Conservation (phyloP, 2,113 vertebrate genomes). For the Mesocricetus auratus region DNA sequence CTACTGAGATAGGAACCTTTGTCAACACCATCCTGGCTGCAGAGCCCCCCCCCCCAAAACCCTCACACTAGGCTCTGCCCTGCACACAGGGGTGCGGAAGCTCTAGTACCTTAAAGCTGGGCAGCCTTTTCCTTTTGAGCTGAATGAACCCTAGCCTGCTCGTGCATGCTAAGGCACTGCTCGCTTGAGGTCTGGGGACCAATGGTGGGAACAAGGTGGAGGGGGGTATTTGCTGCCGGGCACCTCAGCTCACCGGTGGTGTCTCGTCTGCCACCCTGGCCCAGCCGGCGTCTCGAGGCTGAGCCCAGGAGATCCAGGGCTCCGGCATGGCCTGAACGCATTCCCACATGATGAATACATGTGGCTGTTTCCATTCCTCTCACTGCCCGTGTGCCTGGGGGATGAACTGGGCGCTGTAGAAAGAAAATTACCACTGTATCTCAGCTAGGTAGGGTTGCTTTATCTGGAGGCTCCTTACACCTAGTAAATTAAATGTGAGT, state of each 20-base stretch:
- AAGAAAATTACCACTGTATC: background rate
- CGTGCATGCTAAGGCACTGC: background rate
- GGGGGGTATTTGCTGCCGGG: background rate
- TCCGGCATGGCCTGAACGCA: background rate
- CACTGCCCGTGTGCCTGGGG: background rate
- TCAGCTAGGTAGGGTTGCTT: background rate
- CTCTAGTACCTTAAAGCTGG: background rate
- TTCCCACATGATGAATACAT: background rate
- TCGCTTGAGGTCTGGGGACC: background rate
- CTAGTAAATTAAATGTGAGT: constrained; percentile 24
- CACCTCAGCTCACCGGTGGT: background rate
- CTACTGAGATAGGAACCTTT: background rate
- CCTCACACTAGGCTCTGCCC: background rate
- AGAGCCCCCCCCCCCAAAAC: background rate
- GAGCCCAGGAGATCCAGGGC: background rate
- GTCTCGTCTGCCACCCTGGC: background rate
- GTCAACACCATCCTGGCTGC: accelerated
- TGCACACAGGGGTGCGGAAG: background rate
- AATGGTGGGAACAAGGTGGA: background rate
- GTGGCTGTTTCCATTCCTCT: background rate
- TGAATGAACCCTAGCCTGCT: background rate
- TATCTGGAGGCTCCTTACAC: background rate
- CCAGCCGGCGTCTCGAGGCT: background rate
- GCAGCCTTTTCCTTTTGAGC: background rate
- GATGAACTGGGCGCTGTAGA: background rate